Conservation (phyloP, 30 jellyfish, hydroid and myxozoan genomes). For the Turritopsis rubra region DNA sequence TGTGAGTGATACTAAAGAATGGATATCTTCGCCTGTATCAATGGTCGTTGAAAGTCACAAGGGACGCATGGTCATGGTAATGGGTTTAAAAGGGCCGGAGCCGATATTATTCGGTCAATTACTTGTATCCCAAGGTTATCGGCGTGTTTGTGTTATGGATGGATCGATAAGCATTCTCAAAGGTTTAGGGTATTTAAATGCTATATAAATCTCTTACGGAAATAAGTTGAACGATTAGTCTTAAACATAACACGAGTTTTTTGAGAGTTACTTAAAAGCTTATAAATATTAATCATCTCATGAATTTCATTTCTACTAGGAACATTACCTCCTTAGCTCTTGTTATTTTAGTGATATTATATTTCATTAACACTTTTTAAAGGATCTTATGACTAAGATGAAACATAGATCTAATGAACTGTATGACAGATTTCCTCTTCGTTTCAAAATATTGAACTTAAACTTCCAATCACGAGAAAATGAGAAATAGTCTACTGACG, state of each 20-base stretch:
- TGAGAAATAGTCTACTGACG: too few relatives aligned
- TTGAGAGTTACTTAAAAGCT: neutral
- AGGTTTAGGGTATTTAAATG: conserved; percentile 62
- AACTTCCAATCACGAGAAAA: too few relatives aligned
- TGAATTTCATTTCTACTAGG: too few relatives aligned
- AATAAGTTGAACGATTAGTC: neutral
- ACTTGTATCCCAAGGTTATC: conserved; percentile 71
- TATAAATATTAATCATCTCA: neutral
- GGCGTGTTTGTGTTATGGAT: conserved; percentile 97
- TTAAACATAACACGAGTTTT: neutral
- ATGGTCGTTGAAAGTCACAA: conserved; percentile 51
- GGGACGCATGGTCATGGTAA: conserved; percentile 77
- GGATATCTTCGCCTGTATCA: conserved; percentile 35
- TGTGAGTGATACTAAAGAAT: conserved; percentile 53
- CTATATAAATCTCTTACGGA: conserved; percentile 1
- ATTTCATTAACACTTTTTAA: too few relatives aligned
- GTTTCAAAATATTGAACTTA: too few relatives aligned
- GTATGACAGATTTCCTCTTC: too few relatives aligned
- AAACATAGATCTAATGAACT: too few relatives aligned
- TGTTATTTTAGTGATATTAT: too few relatives aligned
- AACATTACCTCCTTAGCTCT: too few relatives aligned
- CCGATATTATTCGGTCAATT: conserved; percentile 69
- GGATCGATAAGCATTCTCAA: conserved; percentile 69
- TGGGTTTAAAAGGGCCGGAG: conserved; percentile 84
- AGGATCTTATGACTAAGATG: too few relatives aligned